A percentile compares a stretch with the other conserved stretches of the same genome.
phyloP scores from a whole-genome alignment of 2,888 invertebrate genomes.

The Melipona bicolor region DNA sequence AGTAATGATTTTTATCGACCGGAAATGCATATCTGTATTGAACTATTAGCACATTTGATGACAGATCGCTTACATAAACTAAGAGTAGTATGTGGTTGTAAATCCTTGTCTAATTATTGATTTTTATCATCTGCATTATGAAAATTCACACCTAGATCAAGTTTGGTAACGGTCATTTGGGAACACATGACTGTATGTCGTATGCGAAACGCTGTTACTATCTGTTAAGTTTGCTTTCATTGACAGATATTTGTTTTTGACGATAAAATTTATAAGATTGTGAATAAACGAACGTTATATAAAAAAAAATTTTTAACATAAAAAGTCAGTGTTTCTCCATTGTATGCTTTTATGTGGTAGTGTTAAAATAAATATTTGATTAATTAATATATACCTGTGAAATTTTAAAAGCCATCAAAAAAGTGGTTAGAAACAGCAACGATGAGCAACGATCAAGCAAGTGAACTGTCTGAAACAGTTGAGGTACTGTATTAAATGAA shows the following conservation, averaged over 20 bases:
- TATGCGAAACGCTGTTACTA: constrained; percentile 48
- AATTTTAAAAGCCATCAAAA: constrained; percentile 20
- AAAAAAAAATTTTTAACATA: not conserved
- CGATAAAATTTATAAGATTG: constrained; percentile 15
- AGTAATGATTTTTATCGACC: constrained; percentile 23
- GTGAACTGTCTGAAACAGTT: constrained; percentile 73
- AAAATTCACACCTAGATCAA: constrained; percentile 48
- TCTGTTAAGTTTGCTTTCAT: constrained; percentile 52
- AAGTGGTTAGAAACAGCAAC: constrained; percentile 57
- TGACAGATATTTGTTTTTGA: constrained; percentile 62
- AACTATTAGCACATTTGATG: constrained; percentile 37
- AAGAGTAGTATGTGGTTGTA: constrained; percentile 3
- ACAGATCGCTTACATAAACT: constrained; percentile 42
- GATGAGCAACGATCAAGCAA: constrained; percentile 80
- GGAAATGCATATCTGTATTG: constrained; percentile 17
- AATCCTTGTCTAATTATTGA: constrained; percentile 47
- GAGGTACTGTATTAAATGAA: constrained; percentile 70
- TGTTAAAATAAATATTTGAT: constrained; percentile 38
- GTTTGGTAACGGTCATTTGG: constrained; percentile 61
- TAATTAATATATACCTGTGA: constrained; percentile 33
- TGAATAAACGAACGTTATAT: constrained; percentile 3
- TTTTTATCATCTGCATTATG: constrained; percentile 44
- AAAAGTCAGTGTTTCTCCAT: constrained; percentile 9
- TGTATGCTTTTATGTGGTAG: constrained; percentile 38
- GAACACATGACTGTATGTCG: constrained; percentile 48